Percentiles rank a stretch among this genome's conserved stretches.
Conservation (phyloP, 2,113 vertebrate species). For the Pantherophis guttatus region DNA sequence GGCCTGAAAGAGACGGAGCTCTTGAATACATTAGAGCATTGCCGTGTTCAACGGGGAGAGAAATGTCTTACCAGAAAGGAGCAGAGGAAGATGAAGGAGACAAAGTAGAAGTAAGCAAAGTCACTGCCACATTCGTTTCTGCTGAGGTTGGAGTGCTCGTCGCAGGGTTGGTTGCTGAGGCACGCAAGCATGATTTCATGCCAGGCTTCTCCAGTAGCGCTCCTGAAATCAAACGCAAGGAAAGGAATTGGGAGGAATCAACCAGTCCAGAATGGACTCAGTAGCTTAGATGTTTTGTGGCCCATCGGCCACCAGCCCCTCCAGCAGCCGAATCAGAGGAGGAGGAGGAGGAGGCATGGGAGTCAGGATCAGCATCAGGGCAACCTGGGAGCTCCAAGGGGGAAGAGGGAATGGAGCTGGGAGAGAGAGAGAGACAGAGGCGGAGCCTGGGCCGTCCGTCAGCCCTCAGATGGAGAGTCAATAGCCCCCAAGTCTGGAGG, state of each 20-base stretch:
- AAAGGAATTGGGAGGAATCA: neutral
- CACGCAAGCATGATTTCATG: constrained; percentile 97
- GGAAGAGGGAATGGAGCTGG: no score
- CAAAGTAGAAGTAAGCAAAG: constrained; percentile 97
- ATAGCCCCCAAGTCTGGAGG: no score
- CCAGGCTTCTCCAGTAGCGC: constrained; percentile 94
- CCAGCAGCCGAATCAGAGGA: no score
- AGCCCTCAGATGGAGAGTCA: no score
- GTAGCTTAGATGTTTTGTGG: no score
- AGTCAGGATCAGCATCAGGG: no score
- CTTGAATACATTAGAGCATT: neutral
- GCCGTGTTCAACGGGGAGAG: no score
- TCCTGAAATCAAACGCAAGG: constrained; percentile 68
- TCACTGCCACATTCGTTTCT: constrained; percentile 89
- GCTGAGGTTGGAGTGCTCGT: constrained; percentile 70
- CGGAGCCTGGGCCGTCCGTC: no score
- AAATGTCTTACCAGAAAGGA: constrained; percentile 89
- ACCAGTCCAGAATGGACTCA: neutral
- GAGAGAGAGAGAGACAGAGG: no score
- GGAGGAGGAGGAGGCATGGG: no score
- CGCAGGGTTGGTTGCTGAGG: constrained; percentile 81
- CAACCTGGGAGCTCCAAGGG: no score
- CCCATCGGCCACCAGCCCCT: no score
- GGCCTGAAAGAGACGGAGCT: neutral
- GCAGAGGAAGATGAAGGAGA: constrained; percentile 97